Conservation (phyloP, 2,113 vertebrate species). For the Hippocampus barbouri region DNA sequence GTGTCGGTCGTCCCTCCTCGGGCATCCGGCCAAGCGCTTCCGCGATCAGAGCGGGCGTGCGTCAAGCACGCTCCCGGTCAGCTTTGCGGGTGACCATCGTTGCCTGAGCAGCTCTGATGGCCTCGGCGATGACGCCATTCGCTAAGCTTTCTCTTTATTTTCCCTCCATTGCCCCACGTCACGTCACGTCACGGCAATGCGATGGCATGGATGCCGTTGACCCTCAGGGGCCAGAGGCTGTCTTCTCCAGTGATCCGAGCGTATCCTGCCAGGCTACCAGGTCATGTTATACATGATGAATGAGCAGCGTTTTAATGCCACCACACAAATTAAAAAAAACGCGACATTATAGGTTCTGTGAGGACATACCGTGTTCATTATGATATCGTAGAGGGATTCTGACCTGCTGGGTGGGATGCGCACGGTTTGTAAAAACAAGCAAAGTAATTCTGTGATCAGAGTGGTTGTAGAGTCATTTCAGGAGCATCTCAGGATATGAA, state of each 20-base stretch:
- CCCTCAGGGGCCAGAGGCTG: conserved; percentile 81
- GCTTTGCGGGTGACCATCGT: conserved; percentile 88
- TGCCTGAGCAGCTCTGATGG: conserved; percentile 83
- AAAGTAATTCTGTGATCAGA: no score
- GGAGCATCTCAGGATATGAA: no score
- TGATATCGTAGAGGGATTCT: not conserved
- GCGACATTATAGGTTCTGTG: conserved; percentile 1
- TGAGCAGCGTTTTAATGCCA: conserved; percentile 58
- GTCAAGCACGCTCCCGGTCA: conserved; percentile 75
- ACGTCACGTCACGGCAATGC: conserved; percentile 82
- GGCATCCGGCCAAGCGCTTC: conserved; percentile 37
- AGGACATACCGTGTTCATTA: not conserved
- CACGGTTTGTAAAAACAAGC: no score
- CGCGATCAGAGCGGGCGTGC: conserved; percentile 18
- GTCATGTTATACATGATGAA: conserved; percentile 66
- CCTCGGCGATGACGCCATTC: conserved; percentile 81
- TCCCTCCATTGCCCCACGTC: conserved; percentile 92
- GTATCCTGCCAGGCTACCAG: conserved; percentile 73
- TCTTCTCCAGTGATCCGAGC: conserved; percentile 90
- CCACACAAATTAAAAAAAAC: conserved; percentile 61
- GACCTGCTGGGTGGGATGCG: no score
- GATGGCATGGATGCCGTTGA: conserved; percentile 79
- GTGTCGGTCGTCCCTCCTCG: conserved; percentile 33
- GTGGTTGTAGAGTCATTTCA: no score
- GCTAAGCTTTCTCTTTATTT: conserved; percentile 88